phyloP scores from a whole-genome alignment of 2,113 vertebrate species.

The Leucopsar rothschildi region DNA sequence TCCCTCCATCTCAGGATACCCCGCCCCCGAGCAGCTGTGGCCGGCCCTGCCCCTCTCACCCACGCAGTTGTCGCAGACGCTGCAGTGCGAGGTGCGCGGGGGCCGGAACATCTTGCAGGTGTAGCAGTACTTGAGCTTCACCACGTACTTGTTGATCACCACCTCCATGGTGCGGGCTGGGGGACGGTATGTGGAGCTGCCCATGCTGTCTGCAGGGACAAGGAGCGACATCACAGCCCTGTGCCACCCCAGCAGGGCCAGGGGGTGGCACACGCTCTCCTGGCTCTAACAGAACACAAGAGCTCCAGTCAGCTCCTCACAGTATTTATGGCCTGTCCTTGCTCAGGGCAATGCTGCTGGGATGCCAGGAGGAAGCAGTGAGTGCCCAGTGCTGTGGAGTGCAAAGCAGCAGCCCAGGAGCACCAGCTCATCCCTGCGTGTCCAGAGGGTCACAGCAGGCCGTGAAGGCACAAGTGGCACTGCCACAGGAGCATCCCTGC shows the following conservation, averaged over 20 bases:
- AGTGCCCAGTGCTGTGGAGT: neutral
- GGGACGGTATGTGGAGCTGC: constrained; percentile 87
- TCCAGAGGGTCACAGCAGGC: neutral
- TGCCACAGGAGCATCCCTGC: neutral
- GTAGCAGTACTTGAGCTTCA: constrained; percentile 97
- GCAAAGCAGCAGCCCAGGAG: neutral
- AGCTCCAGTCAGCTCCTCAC: neutral
- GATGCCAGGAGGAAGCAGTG: neutral
- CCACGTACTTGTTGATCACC: constrained; percentile 90
- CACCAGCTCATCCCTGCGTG: neutral
- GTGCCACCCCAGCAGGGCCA: neutral
- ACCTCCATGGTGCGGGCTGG: constrained; percentile 92
- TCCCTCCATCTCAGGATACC: neutral
- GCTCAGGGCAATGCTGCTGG: neutral
- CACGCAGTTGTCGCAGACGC: constrained; percentile 96
- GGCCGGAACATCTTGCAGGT: constrained; percentile 98
- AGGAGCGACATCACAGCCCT: neutral
- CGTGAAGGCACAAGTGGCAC: rapidly evolving
- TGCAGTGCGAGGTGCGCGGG: constrained; percentile 93
- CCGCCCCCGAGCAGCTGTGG: too few species aligned
- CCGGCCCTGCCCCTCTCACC: constrained; percentile 67
- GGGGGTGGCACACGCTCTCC: rapidly evolving
- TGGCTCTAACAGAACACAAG: neutral
- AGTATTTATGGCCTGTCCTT: neutral
- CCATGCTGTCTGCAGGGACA: constrained; percentile 82